Evolutionary conservation across 1,140 invertebrate species (phyloP).

Genomic region (Megalonaias nervosa): DNA sequence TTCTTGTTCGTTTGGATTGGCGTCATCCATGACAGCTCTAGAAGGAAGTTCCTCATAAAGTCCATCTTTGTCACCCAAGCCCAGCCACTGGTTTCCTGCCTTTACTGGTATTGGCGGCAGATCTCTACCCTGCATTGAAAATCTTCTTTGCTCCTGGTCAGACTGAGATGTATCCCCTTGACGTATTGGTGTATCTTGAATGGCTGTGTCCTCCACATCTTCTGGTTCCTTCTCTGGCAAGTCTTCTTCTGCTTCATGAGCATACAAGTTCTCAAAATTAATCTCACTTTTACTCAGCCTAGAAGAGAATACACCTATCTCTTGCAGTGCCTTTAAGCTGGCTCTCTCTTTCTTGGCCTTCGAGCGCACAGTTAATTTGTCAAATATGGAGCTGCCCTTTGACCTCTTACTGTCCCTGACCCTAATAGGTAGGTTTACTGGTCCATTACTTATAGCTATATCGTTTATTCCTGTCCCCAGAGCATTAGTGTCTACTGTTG

Average conservation of each 20-base stretch:
- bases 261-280: constrained; percentile 59
- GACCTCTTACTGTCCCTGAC: constrained; percentile 58
- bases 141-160: constrained; percentile 6
- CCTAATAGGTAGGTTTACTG: constrained; percentile 52
- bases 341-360: constrained; percentile 60
- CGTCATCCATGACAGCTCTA: neutral
- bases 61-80: constrained; percentile 46
- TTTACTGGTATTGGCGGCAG: constrained; percentile 58
- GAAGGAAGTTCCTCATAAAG: constrained; percentile 15
- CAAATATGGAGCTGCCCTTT: constrained; percentile 54
- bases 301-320: constrained; percentile 62
- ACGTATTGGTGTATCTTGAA: neutral
- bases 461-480: neutral
- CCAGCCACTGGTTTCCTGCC: constrained; percentile 20
- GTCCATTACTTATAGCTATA: neutral
- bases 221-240: neutral
- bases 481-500: neutral
- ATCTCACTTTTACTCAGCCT: constrained; percentile 54
- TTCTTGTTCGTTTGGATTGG: constrained; percentile 23
- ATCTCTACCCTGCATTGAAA: constrained; percentile 51
- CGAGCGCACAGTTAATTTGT: constrained; percentile 59
- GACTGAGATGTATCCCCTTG: constrained; percentile 13
- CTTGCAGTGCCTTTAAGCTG: constrained; percentile 58
- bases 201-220: constrained; percentile 1
- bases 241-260: constrained; percentile 7